Conservation (phyloP, 2,113 vertebrate genomes). For the Alligator sinensis region DNA sequence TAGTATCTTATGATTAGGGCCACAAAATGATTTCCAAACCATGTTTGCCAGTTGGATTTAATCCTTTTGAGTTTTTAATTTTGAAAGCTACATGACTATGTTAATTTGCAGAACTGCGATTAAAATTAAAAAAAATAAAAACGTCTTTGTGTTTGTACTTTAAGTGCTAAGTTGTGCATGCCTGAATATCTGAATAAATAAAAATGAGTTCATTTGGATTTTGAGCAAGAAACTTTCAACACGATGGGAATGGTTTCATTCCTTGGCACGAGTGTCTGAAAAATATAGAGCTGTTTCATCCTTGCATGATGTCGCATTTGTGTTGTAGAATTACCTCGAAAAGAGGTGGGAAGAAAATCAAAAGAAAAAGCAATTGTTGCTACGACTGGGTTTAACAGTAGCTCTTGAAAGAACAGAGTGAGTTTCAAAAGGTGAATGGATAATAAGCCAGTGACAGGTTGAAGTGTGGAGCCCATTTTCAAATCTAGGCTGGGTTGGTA, state of each 20-base stretch:
- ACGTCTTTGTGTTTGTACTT: constrained; percentile 13
- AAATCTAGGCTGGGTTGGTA: background rate
- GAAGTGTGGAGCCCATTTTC: background rate
- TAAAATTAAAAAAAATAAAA: constrained; percentile 31
- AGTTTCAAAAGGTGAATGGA: background rate
- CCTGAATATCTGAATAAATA: constrained; percentile 11
- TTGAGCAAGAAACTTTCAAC: background rate
- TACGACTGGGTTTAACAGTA: background rate
- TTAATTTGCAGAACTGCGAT: constrained; percentile 50
- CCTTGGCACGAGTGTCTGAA: background rate
- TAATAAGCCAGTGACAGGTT: background rate
- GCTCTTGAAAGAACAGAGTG: background rate
- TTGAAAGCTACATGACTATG: constrained; percentile 35
- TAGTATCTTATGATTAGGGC: constrained; percentile 52
- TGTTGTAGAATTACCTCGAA: background rate
- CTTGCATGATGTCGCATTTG: background rate
- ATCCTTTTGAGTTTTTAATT: constrained; percentile 48
- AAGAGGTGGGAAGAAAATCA: too few relatives aligned
- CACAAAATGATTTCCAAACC: constrained; percentile 38
- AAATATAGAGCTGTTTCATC: background rate
- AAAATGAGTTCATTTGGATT: background rate
- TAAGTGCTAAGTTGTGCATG: constrained; percentile 26
- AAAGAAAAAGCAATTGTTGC: background rate
- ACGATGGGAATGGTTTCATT: background rate
- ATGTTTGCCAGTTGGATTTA: constrained; percentile 42